Conservation (phyloP, 1,140 invertebrate genomes). For the Leptonema lineaticorne region DNA sequence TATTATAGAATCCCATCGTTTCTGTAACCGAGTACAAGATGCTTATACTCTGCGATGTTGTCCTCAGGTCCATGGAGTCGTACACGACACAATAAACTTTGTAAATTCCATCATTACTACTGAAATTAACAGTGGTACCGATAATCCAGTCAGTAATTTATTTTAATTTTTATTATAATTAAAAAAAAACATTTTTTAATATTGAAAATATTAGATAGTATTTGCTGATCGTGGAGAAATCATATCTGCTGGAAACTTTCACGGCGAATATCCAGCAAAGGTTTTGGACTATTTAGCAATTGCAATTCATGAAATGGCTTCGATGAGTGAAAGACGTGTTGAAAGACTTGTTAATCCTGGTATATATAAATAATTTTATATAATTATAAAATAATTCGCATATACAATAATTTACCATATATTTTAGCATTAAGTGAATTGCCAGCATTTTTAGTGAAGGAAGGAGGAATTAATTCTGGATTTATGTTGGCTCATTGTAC, state of each 20-base stretch:
- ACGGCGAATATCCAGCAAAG: conserved; percentile 77
- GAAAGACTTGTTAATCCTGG: conserved; percentile 73
- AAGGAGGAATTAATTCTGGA: conserved; percentile 74
- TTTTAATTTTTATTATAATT: not conserved
- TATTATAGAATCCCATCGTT: conserved; percentile 65
- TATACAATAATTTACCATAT: not conserved
- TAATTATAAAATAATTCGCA: not conserved
- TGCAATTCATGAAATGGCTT: conserved; percentile 70
- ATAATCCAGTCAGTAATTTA: conserved; percentile 65
- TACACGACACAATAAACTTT: conserved; percentile 73
- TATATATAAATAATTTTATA: conserved; percentile 41
- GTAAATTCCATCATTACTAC: conserved; percentile 63
- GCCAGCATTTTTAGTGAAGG: conserved; percentile 69
- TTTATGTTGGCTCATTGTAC: conserved; percentile 79
- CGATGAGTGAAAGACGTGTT: conserved; percentile 71
- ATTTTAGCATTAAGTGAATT: conserved; percentile 63
- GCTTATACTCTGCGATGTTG: conserved; percentile 73
- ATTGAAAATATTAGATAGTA: conserved; percentile 57
- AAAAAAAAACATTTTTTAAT: not conserved
- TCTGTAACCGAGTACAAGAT: conserved; percentile 73
- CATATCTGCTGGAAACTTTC: conserved; percentile 72
- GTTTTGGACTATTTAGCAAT: conserved; percentile 73
- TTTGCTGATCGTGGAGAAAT: conserved; percentile 70
- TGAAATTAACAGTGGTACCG: conserved; percentile 74
- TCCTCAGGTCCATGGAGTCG: conserved; percentile 69